Base-by-base conservation (phyloP, 1,140 invertebrate genomes). In the Rhagoletis zephyria region DNA sequence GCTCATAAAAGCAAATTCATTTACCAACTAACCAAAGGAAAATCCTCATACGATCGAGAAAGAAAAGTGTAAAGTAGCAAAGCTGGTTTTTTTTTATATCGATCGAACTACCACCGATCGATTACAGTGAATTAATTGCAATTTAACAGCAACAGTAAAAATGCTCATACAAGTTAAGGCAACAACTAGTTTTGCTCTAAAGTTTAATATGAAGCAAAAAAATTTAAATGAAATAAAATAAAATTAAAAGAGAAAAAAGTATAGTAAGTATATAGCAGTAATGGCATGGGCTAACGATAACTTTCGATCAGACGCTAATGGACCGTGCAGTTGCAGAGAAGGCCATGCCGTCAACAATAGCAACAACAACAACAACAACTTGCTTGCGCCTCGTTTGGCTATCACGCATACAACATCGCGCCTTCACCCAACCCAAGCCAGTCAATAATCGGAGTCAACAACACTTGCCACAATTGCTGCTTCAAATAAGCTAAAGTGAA, bases 101-200 rank as follows among this genome's bases (percentile, higher is more conserved):
- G 48, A 81, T 56, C 74, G 74, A 56, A 56, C 45, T n/a, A 16
- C 30, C 30, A 30, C 42, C 48, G 74, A 56, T 81, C 51, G 74
- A 81, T 81, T 81, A 56, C 51, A 81, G 74, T 7, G 56, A 81
- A 81, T 81, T 81, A 81, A 81, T 81, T 56, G 74, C n/a, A 56
- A 19, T 81, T 81, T 81, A 81, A 81, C 16, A 81, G 74, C 74
- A 63, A 10, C 51, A 63, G 61, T 4, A 63, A 81, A 81, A 67
- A 67, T 67, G 16, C 12, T 63, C 61, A 63, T 74, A 74, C 42
- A 48, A 14, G 40, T n/a, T 45, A 45, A 74, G 30, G 30, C 30
- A 74, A 40, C 42, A 1, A 42, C 40, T 14, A 45, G 67, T 70
- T 45, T 45, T 30, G 67, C 67, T 3, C 30, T 40, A 51, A 56